Evolutionary conservation across 1,140 invertebrate genomes (phyloP).

Genomic region (Trialeurodes vaporariorum): DNA sequence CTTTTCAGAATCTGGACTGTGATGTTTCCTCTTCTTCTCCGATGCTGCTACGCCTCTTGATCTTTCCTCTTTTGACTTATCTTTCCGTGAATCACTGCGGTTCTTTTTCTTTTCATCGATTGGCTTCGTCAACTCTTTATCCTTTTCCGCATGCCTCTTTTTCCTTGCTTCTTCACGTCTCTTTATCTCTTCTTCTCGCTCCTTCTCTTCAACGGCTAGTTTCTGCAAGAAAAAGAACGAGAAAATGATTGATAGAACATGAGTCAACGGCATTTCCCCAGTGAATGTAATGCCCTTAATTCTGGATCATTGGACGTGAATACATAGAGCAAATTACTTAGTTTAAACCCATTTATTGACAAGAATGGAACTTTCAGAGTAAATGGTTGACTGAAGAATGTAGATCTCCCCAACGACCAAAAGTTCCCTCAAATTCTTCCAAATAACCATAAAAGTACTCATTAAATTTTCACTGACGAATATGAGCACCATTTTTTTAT

Average conservation of each 20-base stretch:
- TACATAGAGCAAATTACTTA: too few species aligned
- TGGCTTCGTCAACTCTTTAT: conserved; percentile 15
- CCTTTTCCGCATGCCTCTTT: conserved; percentile 42
- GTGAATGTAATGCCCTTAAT: neutral
- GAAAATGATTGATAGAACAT: neutral
- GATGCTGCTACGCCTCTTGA: too few species aligned
- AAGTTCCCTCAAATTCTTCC: too few species aligned
- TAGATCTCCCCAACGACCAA: neutral
- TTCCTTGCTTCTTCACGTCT: conserved; percentile 45
- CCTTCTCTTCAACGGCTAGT: conserved; percentile 47
- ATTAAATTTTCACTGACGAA: conserved; percentile 7
- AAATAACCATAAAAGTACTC: neutral
- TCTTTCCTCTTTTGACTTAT: neutral
- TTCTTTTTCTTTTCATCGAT: neutral
- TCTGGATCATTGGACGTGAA: too few species aligned
- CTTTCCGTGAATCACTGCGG: neutral
- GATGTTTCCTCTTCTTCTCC: neutral
- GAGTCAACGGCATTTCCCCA: neutral
- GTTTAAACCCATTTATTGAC: too few species aligned
- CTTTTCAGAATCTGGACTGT: neutral
- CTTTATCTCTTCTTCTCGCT: conserved; percentile 47
- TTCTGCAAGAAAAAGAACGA: conserved; percentile 34
- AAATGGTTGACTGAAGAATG: neutral
- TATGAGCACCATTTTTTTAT: too few species aligned
- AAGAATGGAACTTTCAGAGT: too few species aligned